These are phyloP conservation scores for Margaritifera margaritifera DNA, from an alignment of 2,888 invertebrate genomes.

Conservation along the genomic window DNA sequence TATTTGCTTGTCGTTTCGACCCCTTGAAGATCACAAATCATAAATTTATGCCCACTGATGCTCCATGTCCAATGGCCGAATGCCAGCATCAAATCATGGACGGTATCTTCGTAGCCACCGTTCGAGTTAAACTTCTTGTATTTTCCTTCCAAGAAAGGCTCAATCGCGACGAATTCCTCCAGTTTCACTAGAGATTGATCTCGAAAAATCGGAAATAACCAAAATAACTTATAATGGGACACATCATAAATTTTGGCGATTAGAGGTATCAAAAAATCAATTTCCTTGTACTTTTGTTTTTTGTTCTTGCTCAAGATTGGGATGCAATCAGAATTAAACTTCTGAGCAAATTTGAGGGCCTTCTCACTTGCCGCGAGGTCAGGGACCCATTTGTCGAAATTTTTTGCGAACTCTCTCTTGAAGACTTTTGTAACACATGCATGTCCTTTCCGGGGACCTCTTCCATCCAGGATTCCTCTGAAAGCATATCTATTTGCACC, in stretches of 20 bases:
- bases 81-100: conserved; percentile 28
- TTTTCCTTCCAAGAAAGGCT: conserved; percentile 31
- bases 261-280: conserved; percentile 33
- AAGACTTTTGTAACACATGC: conserved; percentile 38
- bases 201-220: conserved; percentile 26
- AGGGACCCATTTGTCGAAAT: conserved; percentile 34
- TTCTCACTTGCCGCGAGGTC: conserved; percentile 36
- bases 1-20: conserved; percentile 30
- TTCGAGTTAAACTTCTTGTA: conserved; percentile 41
- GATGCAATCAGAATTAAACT: conserved; percentile 23
- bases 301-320: conserved; percentile 21
- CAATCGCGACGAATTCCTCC: conserved; percentile 35
- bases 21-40: conserved; percentile 41
- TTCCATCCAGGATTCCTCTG: conserved; percentile 33
- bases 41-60: conserved; percentile 30
- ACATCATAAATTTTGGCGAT: conserved; percentile 36
- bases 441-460: conserved; percentile 34
- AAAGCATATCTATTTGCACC: conserved; percentile 40
- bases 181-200: conserved; percentile 29
- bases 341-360: conserved; percentile 24
- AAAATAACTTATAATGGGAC: conserved; percentile 35
- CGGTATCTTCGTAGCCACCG: conserved; percentile 29
- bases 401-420: conserved; percentile 32
- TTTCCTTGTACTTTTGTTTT: conserved; percentile 11
- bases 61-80: conserved; percentile 45